Evolutionary conservation across 2,888 invertebrate genomes (phyloP).

Genomic region (Geotrupes spiniger): DNA sequence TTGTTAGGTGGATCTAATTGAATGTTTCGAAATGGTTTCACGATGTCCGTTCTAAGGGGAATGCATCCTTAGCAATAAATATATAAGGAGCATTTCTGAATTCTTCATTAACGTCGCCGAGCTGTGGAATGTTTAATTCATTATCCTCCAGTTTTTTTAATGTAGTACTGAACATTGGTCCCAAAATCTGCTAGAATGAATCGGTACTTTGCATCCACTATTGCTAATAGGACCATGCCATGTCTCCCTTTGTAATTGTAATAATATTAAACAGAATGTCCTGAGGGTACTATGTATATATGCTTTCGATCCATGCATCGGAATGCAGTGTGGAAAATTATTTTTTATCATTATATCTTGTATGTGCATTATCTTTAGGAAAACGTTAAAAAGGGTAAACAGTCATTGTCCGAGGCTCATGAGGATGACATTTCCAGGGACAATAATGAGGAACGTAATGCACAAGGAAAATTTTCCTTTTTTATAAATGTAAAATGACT

Average conservation of each 20-base stretch:
- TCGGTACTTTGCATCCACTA: conserved; percentile 28
- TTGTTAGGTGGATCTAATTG: conserved; percentile 19
- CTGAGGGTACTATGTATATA: conserved; percentile 14
- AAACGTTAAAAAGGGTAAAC: too few species aligned
- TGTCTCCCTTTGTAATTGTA: conserved; percentile 23
- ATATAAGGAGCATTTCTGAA: conserved; percentile 16
- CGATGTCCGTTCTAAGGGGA: conserved; percentile 18
- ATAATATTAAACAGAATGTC: conserved; percentile 20
- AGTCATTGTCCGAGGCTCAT: too few species aligned
- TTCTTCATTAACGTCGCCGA: background rate
- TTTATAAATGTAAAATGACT: too few species aligned
- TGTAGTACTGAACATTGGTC: conserved; percentile 21
- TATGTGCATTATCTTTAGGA: too few species aligned
- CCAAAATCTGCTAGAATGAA: conserved; percentile 26
- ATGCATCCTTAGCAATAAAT: conserved; percentile 20
- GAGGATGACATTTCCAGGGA: too few species aligned
- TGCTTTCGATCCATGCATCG: conserved; percentile 16
- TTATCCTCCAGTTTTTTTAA: conserved; percentile 15
- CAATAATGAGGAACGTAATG: too few species aligned
- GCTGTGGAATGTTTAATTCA: conserved; percentile 17
- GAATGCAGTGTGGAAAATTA: conserved; percentile 26
- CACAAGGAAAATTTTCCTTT: too few species aligned
- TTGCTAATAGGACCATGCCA: conserved; percentile 23
- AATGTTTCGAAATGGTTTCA: conserved; percentile 29
- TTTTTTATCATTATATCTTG: conserved; percentile 21